Base-by-base conservation (phyloP, 2,113 vertebrate genomes). In the Ammodramus savannarum region DNA sequence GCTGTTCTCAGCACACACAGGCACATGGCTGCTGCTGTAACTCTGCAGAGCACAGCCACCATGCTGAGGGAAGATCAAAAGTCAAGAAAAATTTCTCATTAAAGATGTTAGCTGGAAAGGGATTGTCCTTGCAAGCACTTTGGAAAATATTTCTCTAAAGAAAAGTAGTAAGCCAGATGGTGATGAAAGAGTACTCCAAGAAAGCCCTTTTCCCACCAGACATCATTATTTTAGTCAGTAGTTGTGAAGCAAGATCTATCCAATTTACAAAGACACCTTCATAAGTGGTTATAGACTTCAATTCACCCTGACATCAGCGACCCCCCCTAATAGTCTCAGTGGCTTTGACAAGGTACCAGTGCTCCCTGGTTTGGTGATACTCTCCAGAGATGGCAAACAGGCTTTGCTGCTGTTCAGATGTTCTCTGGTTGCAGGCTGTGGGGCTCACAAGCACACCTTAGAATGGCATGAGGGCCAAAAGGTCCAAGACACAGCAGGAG, bases 41-140 rank as follows among this genome's bases (percentile, higher is more conserved):
- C 66, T 80, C 87, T 55, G 39, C 82, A 79, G 58, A 89, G 59
- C 34, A 51, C 8, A 85, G 61, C 29, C 48, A 41, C 29, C 74
- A 13, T 27, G 63, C 83, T 89, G 71, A 14, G 71, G 18, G 16
- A 85, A 89, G 65, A 86, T 38, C 57, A 94, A 91, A 94, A 74
- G n/a, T 57, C 78, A 81, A 66, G n/a, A 87, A 84, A 85, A 75
- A 71, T 8, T 89, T 63, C 86, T 92, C 72, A 78, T 91, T 94
- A 69, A 83, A 86, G 27, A 16, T 61, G n/a, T 81, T 89, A 78
- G 27, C 62, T 91, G 41, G 55, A 68, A 83, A 80, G 59, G 7
- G 3, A 16, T 43, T 91, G 43, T 76, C 7, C 3, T 44, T 83
- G 38, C 69, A 31, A 51, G 79, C 49, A 84, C 27, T 89, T 80